Evolutionary conservation across 2,888 invertebrate species (phyloP), one percentile per base, ranked within the genome.

Genomic region (Ophioninae sp.): DNA sequence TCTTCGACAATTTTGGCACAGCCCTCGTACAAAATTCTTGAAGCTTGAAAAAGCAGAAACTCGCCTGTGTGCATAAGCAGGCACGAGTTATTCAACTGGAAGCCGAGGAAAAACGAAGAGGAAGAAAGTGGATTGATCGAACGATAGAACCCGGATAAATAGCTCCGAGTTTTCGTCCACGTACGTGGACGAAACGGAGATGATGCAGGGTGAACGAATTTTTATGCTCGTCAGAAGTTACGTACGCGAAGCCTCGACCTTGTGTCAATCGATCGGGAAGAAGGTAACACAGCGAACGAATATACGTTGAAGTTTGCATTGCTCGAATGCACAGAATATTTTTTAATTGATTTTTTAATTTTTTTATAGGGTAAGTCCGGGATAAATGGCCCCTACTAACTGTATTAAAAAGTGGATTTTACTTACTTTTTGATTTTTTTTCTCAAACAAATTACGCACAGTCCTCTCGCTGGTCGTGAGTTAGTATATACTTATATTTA

Each of bases 131-230:
- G 63, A 79, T 83, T 68, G 30, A 77, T 69, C 58, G 68, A 39
- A 10, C 71, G 65, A n/a, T 51, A 51, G 30, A 23, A 20, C 64
- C 22, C 39, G 41, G 64, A 72, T 79, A 41, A 79, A 71, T 64
- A 9, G 59, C 59, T 59, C 22, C 10, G 59, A 59, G 20, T 30
- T 76, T 20, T 44, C n/a, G 69, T 17, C 17, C 51, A 51, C 51
- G 17, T 81, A 56, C 30, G 56, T n/a, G n/a, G n/a, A n/a, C 30
- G 23, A 51, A 44, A 3, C 65, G 56, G 74, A 2, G 74, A 30
- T 80, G 68, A 78, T 30, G 30, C 59, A 63, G 37, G 44, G 69
- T 74, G 64, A 77, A 72, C 56, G 75, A 71, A 81, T 81, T 73
- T 81, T 81, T 77, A 39, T 39, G 30, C 74, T 72, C n/a, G 22